Conservation (phyloP, 2,113 vertebrate species). For the Xenopus tropicalis region UCB_Xtro_10.0 CM004444.2:119859501-119860000, state of each 20-base stretch:
- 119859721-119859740: conserved; percentile 59
- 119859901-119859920: neutral
- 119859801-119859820: conserved; percentile 31
- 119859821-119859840: neutral
- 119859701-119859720: conserved; percentile 43
- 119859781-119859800: conserved; percentile 30
- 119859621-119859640: too few species aligned
- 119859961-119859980: too few species aligned
- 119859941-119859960: too few species aligned
- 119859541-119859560: too few species aligned
- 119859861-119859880: neutral
- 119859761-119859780: conserved; percentile 51
- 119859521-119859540: too few species aligned
- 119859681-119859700: conserved; percentile 50
- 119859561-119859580: too few species aligned
- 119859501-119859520: too few species aligned
- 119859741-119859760: conserved; percentile 49
- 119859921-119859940: neutral
- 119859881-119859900: neutral
- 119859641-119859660: neutral
- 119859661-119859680: conserved; percentile 31
- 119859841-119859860: neutral
- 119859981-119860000: too few species aligned
- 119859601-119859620: too few species aligned
- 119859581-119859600: too few species aligned